phyloP scores from a whole-genome alignment of 1,140 invertebrate genomes.

The Cotesia chilonis region DNA sequence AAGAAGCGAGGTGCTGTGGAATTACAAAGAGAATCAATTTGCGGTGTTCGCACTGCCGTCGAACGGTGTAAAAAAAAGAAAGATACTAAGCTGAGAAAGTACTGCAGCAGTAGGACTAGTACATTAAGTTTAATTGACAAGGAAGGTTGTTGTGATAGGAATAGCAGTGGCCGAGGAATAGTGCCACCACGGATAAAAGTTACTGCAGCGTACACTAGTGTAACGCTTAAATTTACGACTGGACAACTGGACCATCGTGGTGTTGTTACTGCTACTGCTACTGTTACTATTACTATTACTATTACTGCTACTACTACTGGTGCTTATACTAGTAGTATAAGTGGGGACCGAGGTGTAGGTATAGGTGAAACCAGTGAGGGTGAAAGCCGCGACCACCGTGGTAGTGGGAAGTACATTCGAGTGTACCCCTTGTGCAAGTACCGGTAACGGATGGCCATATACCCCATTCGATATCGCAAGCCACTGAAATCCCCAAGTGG shows the following conservation, averaged over 20 bases:
- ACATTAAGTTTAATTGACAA: slow-evolving; percentile 58
- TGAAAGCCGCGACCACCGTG: neutral
- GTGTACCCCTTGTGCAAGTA: slow-evolving; percentile 20
- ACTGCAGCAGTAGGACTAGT: slow-evolving; percentile 40
- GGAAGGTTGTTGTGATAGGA: slow-evolving; percentile 5
- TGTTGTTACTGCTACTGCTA: neutral
- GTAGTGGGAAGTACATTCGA: slow-evolving; percentile 24
- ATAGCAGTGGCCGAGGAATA: slow-evolving; percentile 6
- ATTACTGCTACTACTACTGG: neutral
- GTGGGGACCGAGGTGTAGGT: no score
- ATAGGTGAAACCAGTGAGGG: neutral
- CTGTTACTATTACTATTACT: neutral
- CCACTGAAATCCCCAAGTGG: slow-evolving; percentile 43
- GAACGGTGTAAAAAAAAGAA: slow-evolving; percentile 34
- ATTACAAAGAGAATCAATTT: slow-evolving; percentile 14
- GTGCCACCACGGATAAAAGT: neutral
- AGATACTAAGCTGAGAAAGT: slow-evolving; percentile 40
- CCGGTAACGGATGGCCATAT: slow-evolving; percentile 51
- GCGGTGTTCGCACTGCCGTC: slow-evolving; percentile 7
- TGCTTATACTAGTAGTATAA: no score
- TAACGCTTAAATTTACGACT: slow-evolving; percentile 32
- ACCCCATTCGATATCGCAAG: slow-evolving; percentile 37
- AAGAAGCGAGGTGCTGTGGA: slow-evolving; percentile 21
- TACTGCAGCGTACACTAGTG: slow-evolving; percentile 19
- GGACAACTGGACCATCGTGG: slow-evolving; percentile 7